These are phyloP conservation scores for Anhinga rufa DNA, from an alignment of 2,113 vertebrate genomes.

Conservation along the genomic window DNA sequence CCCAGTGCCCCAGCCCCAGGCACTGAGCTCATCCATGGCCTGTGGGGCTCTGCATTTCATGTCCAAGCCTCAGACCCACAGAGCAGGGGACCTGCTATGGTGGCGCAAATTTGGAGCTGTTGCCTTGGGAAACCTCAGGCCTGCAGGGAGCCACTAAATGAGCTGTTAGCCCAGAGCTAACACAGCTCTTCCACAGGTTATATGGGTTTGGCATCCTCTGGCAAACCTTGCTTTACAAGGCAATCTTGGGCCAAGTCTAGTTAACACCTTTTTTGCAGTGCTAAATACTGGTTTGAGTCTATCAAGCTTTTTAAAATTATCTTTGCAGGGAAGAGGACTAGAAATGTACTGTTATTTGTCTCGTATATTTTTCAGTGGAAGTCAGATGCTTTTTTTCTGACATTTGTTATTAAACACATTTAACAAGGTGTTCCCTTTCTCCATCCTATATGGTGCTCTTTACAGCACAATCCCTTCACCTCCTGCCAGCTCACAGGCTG, in stretches of 20 bases:
- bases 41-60: background rate
- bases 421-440: background rate
- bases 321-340: background rate
- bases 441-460: background rate
- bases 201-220: background rate
- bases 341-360: background rate
- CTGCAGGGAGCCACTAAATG: background rate
- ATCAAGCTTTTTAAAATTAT: background rate
- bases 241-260: background rate
- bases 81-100: background rate
- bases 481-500: background rate
- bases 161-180: background rate
- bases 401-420: background rate
- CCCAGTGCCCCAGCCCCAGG: background rate
- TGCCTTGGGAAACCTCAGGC: background rate
- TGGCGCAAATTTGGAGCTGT: background rate
- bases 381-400: background rate
- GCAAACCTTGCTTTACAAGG: background rate
- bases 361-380: background rate
- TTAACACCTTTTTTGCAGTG: background rate
- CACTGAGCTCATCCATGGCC: background rate
- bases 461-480: background rate
- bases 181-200: background rate
- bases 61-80: fast-evolving
- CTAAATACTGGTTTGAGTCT: background rate